Evolutionary conservation across 2,797 vertebrate species (phyloP), one percentile per base, ranked within the genome.

Genomic region (Accipiter badius): DNA sequence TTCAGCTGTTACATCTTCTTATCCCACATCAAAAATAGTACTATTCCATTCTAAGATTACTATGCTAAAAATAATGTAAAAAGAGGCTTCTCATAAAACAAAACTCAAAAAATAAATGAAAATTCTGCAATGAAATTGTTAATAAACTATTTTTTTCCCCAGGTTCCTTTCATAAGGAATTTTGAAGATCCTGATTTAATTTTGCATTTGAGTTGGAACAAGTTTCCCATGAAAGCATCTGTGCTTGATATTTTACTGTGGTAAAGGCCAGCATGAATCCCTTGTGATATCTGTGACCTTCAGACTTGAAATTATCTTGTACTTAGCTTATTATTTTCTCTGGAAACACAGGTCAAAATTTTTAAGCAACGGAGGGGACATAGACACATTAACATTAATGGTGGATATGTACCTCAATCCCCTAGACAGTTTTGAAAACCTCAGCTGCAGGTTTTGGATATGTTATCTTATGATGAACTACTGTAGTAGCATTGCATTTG

Each of bases 271-370:
- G 21, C 66, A 63, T 4, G 3, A 96, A 84, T 95, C 80, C 80
- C 73, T 79, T 70, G 90, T 73, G 89, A 83, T 55, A 77, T 61
- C 28, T 83, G 39, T 93, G 87, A 94, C 87, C 80, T 90, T 91
- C 87, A 95, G 49, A 78, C 33, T 91, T 78, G 65, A 88, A 92
- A 93, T 86, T 74, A 62, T 81, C 72, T 87, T 94, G n/a, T 90
- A 86, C 54, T 91, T 63, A 74, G 33, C 0, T 5, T 79, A 89
- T 80, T 83, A 91, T 90, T 96, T 82, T 93, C 39, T 71, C 72
- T 78, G 0, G 1, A 91, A 90, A 87, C 46, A 37, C 37, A 73
- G 25, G 57, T 13, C 83, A 52, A 67, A 70, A 11, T 63, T 92
- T 96, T 91, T 79, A 77, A 77, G 21, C 3, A 1, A 61, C 47